A percentile compares a stretch with the other conserved stretches of the same genome.
Evolutionary conservation across 1,140 invertebrate genomes (phyloP).

Genomic region (Capitella teleta): DNA sequence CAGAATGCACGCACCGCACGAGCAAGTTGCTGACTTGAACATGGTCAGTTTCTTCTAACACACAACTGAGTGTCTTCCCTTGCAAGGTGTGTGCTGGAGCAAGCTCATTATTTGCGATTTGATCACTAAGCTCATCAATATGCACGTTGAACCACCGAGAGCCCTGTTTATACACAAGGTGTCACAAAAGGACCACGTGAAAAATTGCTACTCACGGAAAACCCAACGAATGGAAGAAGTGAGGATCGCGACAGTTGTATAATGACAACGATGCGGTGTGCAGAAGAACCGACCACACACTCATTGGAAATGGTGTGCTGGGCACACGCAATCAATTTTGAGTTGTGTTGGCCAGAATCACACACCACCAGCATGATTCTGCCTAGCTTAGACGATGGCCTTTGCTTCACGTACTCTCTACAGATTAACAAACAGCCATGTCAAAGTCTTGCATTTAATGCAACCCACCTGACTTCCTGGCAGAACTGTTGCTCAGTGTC

Average conservation of each 20-base stretch:
- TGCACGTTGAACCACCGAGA: slow-evolving; percentile 28
- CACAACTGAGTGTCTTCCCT: slow-evolving; percentile 13
- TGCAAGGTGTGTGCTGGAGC: slow-evolving; percentile 17
- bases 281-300: slow-evolving; percentile 7
- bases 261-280: slow-evolving; percentile 12
- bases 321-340: slow-evolving; percentile 27
- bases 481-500: slow-evolving; percentile 19
- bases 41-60: neutral
- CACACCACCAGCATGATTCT: slow-evolving; percentile 27
- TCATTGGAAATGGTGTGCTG: slow-evolving; percentile 24
- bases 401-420: slow-evolving; percentile 18
- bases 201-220: slow-evolving; percentile 12
- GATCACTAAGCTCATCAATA: slow-evolving; percentile 27
- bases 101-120: slow-evolving; percentile 11
- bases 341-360: slow-evolving; percentile 26
- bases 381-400: neutral
- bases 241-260: slow-evolving; percentile 25
- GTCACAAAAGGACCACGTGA: neutral
- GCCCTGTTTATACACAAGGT: neutral
- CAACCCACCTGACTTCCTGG: slow-evolving; percentile 9
- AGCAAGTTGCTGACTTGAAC: neutral
- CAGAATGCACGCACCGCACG: slow-evolving; percentile 10
- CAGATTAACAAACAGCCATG: neutral
- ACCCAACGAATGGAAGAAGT: slow-evolving; percentile 26
- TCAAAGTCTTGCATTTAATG: too few relatives aligned